Base-by-base conservation (phyloP, 2,888 invertebrate genomes). In the Labia minor region DNA sequence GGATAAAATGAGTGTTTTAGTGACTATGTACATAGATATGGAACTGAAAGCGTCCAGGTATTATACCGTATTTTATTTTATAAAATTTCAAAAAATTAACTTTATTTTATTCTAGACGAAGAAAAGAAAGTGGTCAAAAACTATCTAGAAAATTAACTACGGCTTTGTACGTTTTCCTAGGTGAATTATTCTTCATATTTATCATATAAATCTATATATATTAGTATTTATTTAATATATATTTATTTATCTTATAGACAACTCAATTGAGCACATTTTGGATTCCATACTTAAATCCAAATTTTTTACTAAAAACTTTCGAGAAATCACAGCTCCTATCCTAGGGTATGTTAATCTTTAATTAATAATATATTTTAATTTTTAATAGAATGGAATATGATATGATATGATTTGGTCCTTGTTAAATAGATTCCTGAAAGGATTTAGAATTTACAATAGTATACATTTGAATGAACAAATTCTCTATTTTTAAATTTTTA, bases 21-120 rank as follows among this genome's bases (percentile, higher is more conserved):
- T 80, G 70, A 77, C 78, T 10, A 73, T 78, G 73, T 79, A 78
- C 70, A 74, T 79, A 71, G 79, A 79, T 69, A 75, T 78, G 75
- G 78, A 79, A 73, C 73, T 80, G 62, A 76, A 77, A 70, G 76
- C 77, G 65, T 73, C 78, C 72, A 76, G 72, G 72, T 70, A 62
- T 66, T 65, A 64, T 61, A 16, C 26, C 8, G 3, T 3, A 26
- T 26, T 26, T 26, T n/a, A n/a, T 26, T 26, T 26, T 26, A 26
- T 26, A 26, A 3, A 26, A 26, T 26, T 26, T 26, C 8, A 26
- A 26, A 26, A 26, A 3, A 26, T 6, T 26, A 26, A 6, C 3
- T 26, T 26, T 26, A 6, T 49, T 65, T 26, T 63, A 19, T 69
- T 69, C 26, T 64, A 70, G 69, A 37, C 66, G 71, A 1, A 65